Evolutionary conservation across 1,140 invertebrate species (phyloP).

Genomic region (Neodiprion pinetum): DNA sequence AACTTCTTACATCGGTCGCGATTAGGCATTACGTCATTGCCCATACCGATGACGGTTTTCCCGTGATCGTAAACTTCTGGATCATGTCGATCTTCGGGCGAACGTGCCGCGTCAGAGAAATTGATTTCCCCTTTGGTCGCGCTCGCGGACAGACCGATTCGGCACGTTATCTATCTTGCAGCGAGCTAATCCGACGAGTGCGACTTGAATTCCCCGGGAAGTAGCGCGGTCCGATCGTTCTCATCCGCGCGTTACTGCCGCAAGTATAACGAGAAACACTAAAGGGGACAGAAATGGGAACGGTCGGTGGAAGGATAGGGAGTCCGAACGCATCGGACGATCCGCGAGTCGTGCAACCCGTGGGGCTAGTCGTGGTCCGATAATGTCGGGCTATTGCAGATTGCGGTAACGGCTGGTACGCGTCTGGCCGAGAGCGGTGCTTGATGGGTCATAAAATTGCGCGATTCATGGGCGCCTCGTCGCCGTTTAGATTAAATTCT

Average conservation of each 20-base stretch:
- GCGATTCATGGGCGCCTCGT: neutral
- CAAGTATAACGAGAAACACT: neutral
- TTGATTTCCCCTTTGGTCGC: too few species aligned
- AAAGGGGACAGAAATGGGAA: conserved; percentile 1
- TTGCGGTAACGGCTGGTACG: conserved; percentile 27
- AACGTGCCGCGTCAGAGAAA: too few species aligned
- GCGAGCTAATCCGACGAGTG: too few species aligned
- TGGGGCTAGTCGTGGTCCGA: neutral
- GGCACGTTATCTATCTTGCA: too few species aligned
- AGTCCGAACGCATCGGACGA: neutral
- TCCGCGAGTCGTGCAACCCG: neutral
- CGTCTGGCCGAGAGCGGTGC: conserved; percentile 23
- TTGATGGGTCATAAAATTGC: conserved; percentile 26
- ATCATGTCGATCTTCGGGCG: too few species aligned
- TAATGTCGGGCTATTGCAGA: conserved; percentile 26
- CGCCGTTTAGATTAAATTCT: conserved; percentile 4
- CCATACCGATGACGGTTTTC: neutral
- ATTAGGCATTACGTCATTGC: neutral
- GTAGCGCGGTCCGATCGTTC: too few species aligned
- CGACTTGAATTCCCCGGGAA: too few species aligned
- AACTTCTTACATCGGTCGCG: neutral
- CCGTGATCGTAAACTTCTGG: too few species aligned
- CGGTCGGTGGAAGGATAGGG: neutral
- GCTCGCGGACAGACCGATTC: too few species aligned
- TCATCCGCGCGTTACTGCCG: too few species aligned